Evolutionary conservation across 1,140 invertebrate species (phyloP), one percentile per base, ranked within the genome.

Genomic region (Drosophila bifasciata): DNA sequence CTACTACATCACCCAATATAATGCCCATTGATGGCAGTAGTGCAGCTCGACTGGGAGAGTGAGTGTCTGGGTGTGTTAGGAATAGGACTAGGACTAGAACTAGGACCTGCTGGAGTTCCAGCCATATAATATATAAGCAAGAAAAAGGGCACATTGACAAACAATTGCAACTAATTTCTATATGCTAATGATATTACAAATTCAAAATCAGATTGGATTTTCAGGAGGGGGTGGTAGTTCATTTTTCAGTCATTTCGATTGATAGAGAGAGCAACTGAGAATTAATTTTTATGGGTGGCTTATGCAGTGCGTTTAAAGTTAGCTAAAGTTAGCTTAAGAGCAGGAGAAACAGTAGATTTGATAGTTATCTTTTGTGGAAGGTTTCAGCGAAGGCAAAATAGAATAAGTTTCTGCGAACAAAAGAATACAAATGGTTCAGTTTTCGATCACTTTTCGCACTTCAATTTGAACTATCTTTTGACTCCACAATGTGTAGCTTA

Each of bases 171-270:
- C 64, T 68, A 68, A 63, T 68, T 36, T 32, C 21, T 68, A 68
- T 17, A 68, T 56, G 63, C 66, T 68, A 68, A 68, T 55, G 50
- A 64, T 64, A 50, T 64, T 64, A n/a, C 41, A 44, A 55, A 40
- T 19, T 55, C 39, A 15, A 55, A 55, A 43, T 55, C 52, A 45
- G 39, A 19, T 40, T 21, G 41, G 23, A 40, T 28, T 21, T 46
- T 44, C 17, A n/a, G n/a, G n/a, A n/a, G 6, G 5, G 16, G 19
- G 41, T n/a, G n/a, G n/a, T n/a, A 66, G 64, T 46, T 32, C n/a
- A 1, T 53, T 66, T 66, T 28, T 64, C 52, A 69, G 67, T 70
- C 67, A 44, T 58, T 70, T 56, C 44, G 25, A 41, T 70, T 32
- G 67, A 57, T 16, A 56, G 44, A 58, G 44, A 58, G 52, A 69